Conservation (phyloP, 2,888 invertebrate genomes). For the Gymnocheta viridis region DNA sequence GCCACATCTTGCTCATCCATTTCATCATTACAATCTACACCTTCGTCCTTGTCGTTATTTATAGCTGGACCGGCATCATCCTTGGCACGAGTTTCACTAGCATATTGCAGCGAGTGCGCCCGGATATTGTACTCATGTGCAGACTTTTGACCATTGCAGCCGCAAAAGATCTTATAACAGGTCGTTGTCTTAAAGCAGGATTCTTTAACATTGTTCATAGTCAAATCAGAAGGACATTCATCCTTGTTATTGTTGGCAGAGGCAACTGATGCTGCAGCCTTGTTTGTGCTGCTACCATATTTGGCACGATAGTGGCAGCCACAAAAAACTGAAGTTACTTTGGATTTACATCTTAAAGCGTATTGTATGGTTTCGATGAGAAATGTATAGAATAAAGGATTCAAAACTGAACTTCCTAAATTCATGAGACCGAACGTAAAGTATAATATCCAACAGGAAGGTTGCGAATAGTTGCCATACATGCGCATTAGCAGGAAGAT, state of each 20-base stretch:
- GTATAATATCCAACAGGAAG: conserved; percentile 82
- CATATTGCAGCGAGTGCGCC: not conserved
- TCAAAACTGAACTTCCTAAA: conserved; percentile 83
- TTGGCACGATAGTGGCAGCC: conserved; percentile 20
- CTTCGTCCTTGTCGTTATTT: conserved; percentile 66
- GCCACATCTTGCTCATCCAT: conserved; percentile 44
- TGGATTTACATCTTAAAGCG: conserved; percentile 68
- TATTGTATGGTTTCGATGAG: conserved; percentile 83
- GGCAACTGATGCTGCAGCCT: not conserved
- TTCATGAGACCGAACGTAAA: conserved; percentile 83
- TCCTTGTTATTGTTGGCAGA: conserved; percentile 66
- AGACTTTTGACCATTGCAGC: conserved; percentile 48
- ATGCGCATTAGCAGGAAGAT: conserved; percentile 83
- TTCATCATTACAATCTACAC: conserved; percentile 68
- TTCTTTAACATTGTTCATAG: not conserved
- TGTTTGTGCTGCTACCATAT: not conserved
- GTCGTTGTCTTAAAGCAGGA: not conserved
- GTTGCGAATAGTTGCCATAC: conserved; percentile 75
- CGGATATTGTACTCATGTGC: not conserved
- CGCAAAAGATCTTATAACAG: conserved; percentile 2
- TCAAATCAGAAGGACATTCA: not conserved
- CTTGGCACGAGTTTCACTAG: not conserved
- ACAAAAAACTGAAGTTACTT: conserved; percentile 58
- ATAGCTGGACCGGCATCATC: not conserved
- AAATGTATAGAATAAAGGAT: conserved; percentile 85